Percentiles rank a stretch among this genome's conserved stretches.
Evolutionary conservation across 2,797 vertebrate species (phyloP).

Genomic region (Helarctos malayanus): DNA sequence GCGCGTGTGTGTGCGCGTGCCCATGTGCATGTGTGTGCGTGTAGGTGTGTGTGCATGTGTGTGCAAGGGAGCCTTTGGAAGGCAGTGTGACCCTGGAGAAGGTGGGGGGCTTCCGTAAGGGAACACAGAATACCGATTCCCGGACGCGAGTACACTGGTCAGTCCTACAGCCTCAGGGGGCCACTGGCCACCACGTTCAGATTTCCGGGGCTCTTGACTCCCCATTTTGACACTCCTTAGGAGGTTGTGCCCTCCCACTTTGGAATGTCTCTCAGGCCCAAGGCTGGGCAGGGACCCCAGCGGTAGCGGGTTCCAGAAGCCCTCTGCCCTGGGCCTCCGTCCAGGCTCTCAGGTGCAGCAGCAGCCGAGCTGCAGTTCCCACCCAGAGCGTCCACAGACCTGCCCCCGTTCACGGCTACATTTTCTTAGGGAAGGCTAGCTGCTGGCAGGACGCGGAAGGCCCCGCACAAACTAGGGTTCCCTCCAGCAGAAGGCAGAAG

Average conservation of each 20-base stretch:
- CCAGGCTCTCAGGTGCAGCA: not conserved
- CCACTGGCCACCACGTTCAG: not conserved
- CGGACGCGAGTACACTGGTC: accelerated
- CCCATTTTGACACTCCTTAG: not conserved
- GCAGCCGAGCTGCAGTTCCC: not conserved
- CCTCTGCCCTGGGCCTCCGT: not conserved
- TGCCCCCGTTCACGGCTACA: not conserved
- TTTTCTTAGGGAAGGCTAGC: not conserved
- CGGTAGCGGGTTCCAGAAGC: not conserved
- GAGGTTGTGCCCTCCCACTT: too few relatives aligned
- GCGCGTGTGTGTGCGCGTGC: too few relatives aligned
- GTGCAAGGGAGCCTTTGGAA: too few relatives aligned
- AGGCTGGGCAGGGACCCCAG: not conserved
- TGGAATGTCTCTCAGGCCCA: not conserved
- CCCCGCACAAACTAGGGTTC: too few relatives aligned
- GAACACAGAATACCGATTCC: not conserved
- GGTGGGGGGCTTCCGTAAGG: too few relatives aligned
- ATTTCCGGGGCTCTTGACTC: not conserved
- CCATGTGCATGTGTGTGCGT: too few relatives aligned
- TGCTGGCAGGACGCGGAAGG: too few relatives aligned
- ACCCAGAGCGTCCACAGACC: not conserved
- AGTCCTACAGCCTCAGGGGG: not conserved
- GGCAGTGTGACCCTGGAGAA: not conserved
- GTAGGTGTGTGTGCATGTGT: too few relatives aligned
- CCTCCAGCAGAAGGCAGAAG: accelerated